These are phyloP conservation scores for Albula goreensis DNA, from an alignment of 2,113 vertebrate genomes.

Conservation along the genomic window DNA sequence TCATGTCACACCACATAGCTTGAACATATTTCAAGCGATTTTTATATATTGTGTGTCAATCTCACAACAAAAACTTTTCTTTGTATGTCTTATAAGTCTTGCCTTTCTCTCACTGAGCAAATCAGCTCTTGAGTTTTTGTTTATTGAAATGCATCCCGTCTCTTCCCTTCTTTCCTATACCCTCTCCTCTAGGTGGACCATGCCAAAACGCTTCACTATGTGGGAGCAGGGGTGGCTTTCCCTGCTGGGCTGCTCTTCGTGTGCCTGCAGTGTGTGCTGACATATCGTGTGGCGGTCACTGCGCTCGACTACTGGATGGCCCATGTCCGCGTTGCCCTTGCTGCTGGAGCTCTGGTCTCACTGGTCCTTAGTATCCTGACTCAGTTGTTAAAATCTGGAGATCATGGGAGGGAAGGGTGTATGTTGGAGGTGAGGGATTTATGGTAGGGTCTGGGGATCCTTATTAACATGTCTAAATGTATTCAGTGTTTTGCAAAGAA, in stretches of 20 bases:
- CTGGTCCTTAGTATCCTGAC: slow-evolving; percentile 89
- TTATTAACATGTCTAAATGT: no score
- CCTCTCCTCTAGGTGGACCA: slow-evolving; percentile 78
- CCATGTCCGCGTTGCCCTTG: slow-evolving; percentile 79
- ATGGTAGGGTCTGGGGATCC: no score
- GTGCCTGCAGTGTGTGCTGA: slow-evolving; percentile 85
- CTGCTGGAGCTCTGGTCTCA: slow-evolving; percentile 76
- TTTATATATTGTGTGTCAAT: no score
- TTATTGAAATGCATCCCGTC: background rate
- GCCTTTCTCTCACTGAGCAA: background rate
- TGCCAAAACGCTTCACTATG: slow-evolving; percentile 86
- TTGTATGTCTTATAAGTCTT: no score
- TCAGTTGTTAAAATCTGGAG: no score
- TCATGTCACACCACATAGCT: no score
- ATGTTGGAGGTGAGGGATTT: background rate
- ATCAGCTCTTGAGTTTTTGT: background rate
- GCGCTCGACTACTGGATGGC: slow-evolving; percentile 85
- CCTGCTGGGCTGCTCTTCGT: slow-evolving; percentile 84
- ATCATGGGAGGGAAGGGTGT: background rate
- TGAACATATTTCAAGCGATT: no score
- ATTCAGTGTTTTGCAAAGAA: no score
- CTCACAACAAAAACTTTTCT: no score
- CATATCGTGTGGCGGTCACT: slow-evolving; percentile 78
- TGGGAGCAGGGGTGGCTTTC: slow-evolving; percentile 84
- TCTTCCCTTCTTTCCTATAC: background rate